Conservation (phyloP, 2,113 vertebrate species). For the Notothenia rossii region DNA sequence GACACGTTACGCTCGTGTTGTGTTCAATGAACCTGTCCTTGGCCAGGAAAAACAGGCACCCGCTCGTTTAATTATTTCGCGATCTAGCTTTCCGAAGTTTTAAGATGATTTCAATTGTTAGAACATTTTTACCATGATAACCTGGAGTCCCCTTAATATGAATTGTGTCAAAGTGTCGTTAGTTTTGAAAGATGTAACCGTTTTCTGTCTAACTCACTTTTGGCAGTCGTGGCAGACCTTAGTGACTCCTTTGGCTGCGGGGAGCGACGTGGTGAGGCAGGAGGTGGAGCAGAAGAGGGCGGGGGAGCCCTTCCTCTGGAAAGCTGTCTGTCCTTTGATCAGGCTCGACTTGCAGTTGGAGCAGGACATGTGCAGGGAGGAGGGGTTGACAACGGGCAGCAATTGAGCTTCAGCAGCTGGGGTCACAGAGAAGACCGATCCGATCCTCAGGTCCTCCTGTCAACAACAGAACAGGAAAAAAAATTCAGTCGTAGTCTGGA, state of each 20-base stretch:
- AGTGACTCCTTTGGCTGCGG: slow-evolving; percentile 77
- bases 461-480: background rate
- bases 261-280: slow-evolving; percentile 79
- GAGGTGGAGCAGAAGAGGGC: slow-evolving; percentile 94
- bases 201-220: slow-evolving; percentile 85
- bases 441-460: slow-evolving; percentile 96
- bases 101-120: no score
- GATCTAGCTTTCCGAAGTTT: no score
- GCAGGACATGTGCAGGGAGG: slow-evolving; percentile 90
- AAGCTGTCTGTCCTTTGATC: slow-evolving; percentile 96
- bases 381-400: slow-evolving; percentile 5
- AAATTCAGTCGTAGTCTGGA: background rate
- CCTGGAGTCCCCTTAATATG: background rate
- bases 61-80: no score
- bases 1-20: no score
- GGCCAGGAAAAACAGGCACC: no score
- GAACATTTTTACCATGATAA: no score
- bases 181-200: background rate
- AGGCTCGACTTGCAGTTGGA: slow-evolving; percentile 93
- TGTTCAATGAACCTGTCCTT: no score
- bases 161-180: background rate
- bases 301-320: slow-evolving; percentile 95
- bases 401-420: slow-evolving; percentile 53
- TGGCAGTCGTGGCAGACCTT: slow-evolving; percentile 93
- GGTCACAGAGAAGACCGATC: slow-evolving; percentile 94